Base-by-base conservation (phyloP, 2,797 vertebrate species). In the Aplochiton taeniatus region DNA sequence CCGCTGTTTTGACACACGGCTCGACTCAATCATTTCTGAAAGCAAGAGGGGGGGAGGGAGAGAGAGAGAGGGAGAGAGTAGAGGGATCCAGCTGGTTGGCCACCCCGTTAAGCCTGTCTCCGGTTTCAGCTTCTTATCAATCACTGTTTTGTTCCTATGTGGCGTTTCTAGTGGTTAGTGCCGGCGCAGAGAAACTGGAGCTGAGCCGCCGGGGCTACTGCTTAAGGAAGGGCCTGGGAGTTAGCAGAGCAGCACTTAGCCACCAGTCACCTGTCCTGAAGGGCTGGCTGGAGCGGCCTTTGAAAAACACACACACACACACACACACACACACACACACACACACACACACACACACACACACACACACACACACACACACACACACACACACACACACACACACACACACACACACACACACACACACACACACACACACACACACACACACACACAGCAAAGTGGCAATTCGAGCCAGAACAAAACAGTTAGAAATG, bases 121-220 rank as follows among this genome's bases (percentile, higher is more conserved):
- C 82, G 79, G 80, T 92, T 91, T 88, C 90, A 87, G 85, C 76
- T 73, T 84, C 85, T 89, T 89, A 90, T 91, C 90, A 90, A 90
- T 91, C 89, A 89, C 85, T 78, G 80, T 88, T 90, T 87, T 91
- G 80, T 90, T 89, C 85, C 84, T 90, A 83, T 75, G 84, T 85
- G 73, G 74, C 75, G 44, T 87, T 91, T 86, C 69, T 77, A 83
- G 83, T 78, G 82, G 81, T 84, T 80, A 74, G 71, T 75, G 86
- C 74, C 64, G 80, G 74, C 72, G 53, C 68, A 74, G 77, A 86
- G 87, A 90, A 87, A 84, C 75, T 82, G 80, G 80, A 89, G 83
- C 67, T 77, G 80, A 73, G 73, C 59, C 58, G 72, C 72, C 65
- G 81, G 31, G 75, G 83, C 69, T 69, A 53, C 77, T 70, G 61